These are phyloP conservation scores for Phlogophora meticulosa DNA, from an alignment of 2,888 invertebrate species.

Conservation along the genomic window DNA sequence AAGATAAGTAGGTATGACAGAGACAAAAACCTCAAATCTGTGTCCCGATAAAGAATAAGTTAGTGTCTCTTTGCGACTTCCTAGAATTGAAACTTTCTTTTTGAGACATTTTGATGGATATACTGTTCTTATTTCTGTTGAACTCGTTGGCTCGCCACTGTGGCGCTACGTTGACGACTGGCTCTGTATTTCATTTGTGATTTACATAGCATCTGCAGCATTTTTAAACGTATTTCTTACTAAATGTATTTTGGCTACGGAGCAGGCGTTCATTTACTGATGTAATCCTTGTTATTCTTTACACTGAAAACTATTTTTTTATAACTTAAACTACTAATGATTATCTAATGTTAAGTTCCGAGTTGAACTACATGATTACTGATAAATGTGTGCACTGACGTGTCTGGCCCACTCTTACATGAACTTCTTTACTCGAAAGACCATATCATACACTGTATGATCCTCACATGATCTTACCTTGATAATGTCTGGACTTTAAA, in stretches of 20 bases:
- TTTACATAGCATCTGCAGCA: conserved; percentile 11
- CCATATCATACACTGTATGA: no score
- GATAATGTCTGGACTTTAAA: no score
- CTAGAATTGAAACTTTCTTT: conserved; percentile 65
- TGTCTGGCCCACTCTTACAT: no score
- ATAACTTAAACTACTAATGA: neutral
- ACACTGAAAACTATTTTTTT: neutral
- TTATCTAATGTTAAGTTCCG: no score
- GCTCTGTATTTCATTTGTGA: conserved; percentile 28
- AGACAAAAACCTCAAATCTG: conserved; percentile 52
- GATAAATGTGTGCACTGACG: no score
- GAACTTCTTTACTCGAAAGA: no score
- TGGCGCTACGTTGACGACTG: conserved; percentile 33
- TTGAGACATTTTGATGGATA: conserved; percentile 61
- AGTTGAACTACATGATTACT: no score
- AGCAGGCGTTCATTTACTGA: neutral
- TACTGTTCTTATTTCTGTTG: conserved; percentile 51
- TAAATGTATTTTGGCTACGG: neutral
- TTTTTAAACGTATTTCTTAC: conserved; percentile 7
- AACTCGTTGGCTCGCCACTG: conserved; percentile 45
- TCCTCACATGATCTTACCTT: no score
- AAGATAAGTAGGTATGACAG: conserved; percentile 41
- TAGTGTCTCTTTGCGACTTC: conserved; percentile 52
- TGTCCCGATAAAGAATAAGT: conserved; percentile 54
- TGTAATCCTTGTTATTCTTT: neutral